These are phyloP conservation scores for Acrossocheilus wenchowensis DNA, from an alignment of 2,797 vertebrate genomes.

Conservation along the genomic window DNA sequence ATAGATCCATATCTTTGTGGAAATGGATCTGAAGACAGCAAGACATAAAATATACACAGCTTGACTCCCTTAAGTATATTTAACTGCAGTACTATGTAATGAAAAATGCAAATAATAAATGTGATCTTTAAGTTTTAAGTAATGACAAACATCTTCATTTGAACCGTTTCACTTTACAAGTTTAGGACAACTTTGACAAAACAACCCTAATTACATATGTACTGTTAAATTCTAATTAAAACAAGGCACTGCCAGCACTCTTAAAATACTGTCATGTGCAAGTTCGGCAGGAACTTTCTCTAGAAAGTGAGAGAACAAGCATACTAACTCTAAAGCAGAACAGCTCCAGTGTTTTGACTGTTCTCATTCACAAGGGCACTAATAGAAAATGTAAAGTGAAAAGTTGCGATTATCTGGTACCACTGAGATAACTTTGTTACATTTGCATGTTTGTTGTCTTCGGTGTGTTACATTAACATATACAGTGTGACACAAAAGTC, in stretches of 20 bases:
- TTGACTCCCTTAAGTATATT: not conserved
- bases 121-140: not conserved
- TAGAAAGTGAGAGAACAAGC: not conserved
- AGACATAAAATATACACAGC: not conserved
- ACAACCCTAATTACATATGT: constrained; percentile 10
- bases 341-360: constrained; percentile 27
- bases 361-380: constrained; percentile 14
- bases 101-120: not conserved
- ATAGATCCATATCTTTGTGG: not conserved
- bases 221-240: constrained; percentile 25
- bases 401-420: not conserved
- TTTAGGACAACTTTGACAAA: constrained; percentile 10
- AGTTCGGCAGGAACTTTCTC: not conserved
- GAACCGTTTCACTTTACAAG: not conserved
- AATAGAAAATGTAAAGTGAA: not conserved
- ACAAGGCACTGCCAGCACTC: not conserved
- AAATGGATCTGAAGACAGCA: not conserved
- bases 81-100: not conserved
- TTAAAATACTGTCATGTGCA: not conserved
- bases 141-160: not conserved
- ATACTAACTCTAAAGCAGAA: not conserved
- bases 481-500: not conserved
- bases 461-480: not conserved
- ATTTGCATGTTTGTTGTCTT: not conserved
- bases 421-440: not conserved